phyloP scores from a whole-genome alignment of 2,113 vertebrate genomes.

The Vicugna pacos region DNA sequence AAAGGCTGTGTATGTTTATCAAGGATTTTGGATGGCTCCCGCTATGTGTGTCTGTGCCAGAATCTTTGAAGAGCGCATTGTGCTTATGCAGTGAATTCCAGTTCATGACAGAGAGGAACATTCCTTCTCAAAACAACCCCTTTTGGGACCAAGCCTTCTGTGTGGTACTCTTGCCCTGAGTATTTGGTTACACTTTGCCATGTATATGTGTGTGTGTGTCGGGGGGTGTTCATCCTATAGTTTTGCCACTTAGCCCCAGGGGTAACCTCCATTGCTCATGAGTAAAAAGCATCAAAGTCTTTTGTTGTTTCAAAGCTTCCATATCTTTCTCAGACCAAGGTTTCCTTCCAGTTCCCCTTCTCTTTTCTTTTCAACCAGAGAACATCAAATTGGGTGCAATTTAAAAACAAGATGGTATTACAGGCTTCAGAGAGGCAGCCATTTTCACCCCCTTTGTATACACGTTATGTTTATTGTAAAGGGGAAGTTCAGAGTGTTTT shows the following conservation, averaged over 20 bases:
- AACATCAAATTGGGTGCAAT: background rate
- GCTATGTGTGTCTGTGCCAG: conserved; percentile 69
- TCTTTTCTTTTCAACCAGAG: background rate
- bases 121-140: conserved; percentile 3
- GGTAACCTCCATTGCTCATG: background rate
- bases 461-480: background rate
- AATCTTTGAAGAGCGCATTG: conserved; percentile 72
- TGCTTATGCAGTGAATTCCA: conserved; percentile 73
- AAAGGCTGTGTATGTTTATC: conserved; percentile 44
- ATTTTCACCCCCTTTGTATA: background rate
- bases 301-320: background rate
- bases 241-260: background rate
- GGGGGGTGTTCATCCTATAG: background rate
- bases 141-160: background rate
- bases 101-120: conserved; percentile 43
- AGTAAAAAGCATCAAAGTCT: background rate
- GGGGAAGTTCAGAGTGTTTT: rapidly evolving
- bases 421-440: background rate
- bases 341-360: background rate
- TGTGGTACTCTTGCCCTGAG: background rate
- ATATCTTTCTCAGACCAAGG: background rate
- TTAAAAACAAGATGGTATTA: background rate
- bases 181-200: background rate
- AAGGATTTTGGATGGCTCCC: conserved; percentile 71
- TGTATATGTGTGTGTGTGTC: background rate